phyloP scores from a whole-genome alignment of 1,140 invertebrate genomes.

The Coptotermes formosanus region DNA sequence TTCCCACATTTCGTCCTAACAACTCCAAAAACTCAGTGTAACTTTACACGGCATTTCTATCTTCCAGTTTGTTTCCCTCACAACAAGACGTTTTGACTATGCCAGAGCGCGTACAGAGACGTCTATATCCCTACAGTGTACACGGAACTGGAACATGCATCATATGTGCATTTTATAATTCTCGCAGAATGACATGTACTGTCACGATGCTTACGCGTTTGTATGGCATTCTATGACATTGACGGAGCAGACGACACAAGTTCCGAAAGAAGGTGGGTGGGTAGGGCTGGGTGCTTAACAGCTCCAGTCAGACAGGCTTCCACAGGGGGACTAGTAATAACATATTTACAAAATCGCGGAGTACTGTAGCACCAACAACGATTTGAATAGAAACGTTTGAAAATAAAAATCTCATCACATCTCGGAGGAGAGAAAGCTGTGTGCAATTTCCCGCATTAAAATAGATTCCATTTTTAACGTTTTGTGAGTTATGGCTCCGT shows the following conservation, averaged over 20 bases:
- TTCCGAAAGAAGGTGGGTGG: neutral
- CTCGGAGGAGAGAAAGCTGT: neutral
- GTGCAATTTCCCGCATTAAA: neutral
- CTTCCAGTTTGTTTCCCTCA: too few species aligned
- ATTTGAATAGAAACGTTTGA: neutral
- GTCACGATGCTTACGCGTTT: neutral
- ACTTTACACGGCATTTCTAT: too few species aligned
- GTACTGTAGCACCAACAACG: neutral
- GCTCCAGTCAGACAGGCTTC: too few species aligned
- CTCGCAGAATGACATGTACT: neutral
- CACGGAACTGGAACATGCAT: neutral
- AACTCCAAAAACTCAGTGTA: too few species aligned
- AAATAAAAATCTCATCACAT: neutral
- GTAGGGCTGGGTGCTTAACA: neutral
- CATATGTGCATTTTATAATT: neutral
- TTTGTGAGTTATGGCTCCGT: neutral
- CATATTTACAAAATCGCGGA: neutral
- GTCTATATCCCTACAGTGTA: neutral
- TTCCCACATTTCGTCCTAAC: too few species aligned
- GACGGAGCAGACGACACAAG: neutral
- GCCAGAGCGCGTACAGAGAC: neutral
- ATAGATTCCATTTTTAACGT: slow-evolving; percentile 4
- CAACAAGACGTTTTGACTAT: neutral
- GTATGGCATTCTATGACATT: neutral
- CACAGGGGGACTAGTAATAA: neutral